A percentile compares a stretch with the other conserved stretches of the same genome.
These are phyloP conservation scores for Pseudomyrmex dendroicus DNA, from an alignment of 1,140 invertebrate species.

Conservation along the genomic window DNA sequence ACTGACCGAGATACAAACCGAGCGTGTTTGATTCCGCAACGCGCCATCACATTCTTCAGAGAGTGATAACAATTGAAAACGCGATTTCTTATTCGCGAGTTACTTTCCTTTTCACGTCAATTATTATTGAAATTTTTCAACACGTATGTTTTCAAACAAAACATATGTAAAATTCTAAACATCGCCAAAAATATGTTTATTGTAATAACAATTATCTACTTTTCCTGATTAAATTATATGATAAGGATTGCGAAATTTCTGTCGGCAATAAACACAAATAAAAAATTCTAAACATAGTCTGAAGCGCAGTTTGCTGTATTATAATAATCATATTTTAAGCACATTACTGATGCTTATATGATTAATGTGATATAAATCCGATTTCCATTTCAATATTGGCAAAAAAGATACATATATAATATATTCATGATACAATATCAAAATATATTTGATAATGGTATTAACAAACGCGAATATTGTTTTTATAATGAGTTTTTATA, in stretches of 20 bases:
- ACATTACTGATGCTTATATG: not conserved
- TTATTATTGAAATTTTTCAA: not conserved
- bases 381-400: conserved; percentile 1
- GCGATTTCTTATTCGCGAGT: not conserved
- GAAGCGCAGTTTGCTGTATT: not conserved
- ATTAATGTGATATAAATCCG: conserved; percentile 31
- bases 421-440: conserved; percentile 15
- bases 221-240: too few species aligned
- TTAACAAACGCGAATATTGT: conserved; percentile 48
- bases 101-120: too few species aligned
- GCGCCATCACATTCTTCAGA: not conserved
- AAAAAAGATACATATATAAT: conserved; percentile 15
- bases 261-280: too few species aligned
- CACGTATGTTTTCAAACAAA: too few species aligned
- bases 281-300: too few species aligned
- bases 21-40: not conserved
- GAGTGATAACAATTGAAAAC: not conserved
- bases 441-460: conserved; percentile 58
- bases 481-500: conserved; percentile 21
- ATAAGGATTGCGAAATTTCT: too few species aligned
- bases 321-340: not conserved
- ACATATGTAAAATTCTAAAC: too few species aligned
- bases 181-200: too few species aligned
- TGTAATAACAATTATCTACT: too few species aligned
- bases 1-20: conserved; percentile 62